phyloP scores from a whole-genome alignment of 1,140 invertebrate genomes.

The Brachionus rubens region DNA sequence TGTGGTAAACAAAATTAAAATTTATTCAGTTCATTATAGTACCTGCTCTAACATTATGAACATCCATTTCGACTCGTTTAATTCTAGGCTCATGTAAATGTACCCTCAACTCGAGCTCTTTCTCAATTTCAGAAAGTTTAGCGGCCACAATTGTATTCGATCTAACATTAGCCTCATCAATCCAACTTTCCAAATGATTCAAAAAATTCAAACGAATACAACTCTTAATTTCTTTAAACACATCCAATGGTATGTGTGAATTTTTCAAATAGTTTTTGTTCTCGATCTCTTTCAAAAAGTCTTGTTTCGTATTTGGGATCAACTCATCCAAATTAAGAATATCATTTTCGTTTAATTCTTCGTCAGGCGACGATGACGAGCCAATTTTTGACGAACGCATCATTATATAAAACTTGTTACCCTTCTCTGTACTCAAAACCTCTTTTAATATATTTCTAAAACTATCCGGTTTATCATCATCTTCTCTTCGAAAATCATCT shows the following conservation, averaged over 20 bases:
- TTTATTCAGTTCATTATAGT: too few species aligned
- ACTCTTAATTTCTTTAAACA: slow-evolving; percentile 44
- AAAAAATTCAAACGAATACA: slow-evolving; percentile 58
- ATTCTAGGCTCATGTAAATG: slow-evolving; percentile 59
- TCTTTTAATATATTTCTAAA: slow-evolving; percentile 51
- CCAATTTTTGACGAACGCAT: slow-evolving; percentile 49
- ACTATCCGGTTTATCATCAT: neutral
- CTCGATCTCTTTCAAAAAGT: slow-evolving; percentile 2
- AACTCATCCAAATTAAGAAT: slow-evolving; percentile 12
- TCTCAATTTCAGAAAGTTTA: slow-evolving; percentile 59
- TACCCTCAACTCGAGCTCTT: slow-evolving; percentile 57
- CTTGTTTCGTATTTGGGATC: slow-evolving; percentile 15
- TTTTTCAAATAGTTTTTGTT: slow-evolving; percentile 24
- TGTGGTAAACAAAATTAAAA: too few species aligned
- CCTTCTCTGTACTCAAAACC: slow-evolving; percentile 53
- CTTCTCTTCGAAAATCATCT: neutral
- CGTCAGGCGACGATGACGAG: slow-evolving; percentile 49
- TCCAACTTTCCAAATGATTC: slow-evolving; percentile 57
- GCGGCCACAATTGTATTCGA: slow-evolving; percentile 55
- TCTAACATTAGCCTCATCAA: slow-evolving; percentile 53
- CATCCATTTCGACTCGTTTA: slow-evolving; percentile 56
- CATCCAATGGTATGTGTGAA: slow-evolving; percentile 51
- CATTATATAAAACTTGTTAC: slow-evolving; percentile 57
- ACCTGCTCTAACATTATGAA: slow-evolving; percentile 61
- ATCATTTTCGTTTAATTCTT: slow-evolving; percentile 45